These are phyloP conservation scores for Mechanitis mazaeus DNA, from an alignment of 2,888 invertebrate species.

Conservation along the genomic window DNA sequence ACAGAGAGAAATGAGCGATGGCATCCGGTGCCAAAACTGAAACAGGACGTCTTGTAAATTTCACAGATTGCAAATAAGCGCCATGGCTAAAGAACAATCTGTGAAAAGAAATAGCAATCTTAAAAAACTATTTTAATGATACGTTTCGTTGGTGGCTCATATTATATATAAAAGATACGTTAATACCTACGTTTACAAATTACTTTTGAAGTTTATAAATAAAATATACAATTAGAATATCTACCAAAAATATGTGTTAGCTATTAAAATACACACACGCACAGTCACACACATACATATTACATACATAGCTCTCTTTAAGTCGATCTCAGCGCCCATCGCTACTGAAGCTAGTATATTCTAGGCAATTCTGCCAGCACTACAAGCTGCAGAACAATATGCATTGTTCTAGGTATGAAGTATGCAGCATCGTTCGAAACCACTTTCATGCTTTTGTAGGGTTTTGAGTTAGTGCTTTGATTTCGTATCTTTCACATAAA, in stretches of 20 bases:
- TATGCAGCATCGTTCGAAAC: constrained; percentile 9
- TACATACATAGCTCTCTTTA: no score
- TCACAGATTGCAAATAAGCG: constrained; percentile 13
- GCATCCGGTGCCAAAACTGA: constrained; percentile 21
- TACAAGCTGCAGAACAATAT: constrained; percentile 21
- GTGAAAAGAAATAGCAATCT: neutral
- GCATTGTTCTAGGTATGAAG: constrained; percentile 21
- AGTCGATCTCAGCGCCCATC: neutral
- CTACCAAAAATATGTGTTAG: no score
- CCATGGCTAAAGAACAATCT: constrained; percentile 5
- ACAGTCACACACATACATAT: no score
- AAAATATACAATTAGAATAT: no score
- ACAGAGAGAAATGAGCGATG: constrained; percentile 24
- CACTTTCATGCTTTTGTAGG: constrained; percentile 9
- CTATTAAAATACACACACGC: no score
- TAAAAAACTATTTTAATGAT: neutral
- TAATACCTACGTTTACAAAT: no score
- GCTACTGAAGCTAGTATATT: constrained; percentile 14
- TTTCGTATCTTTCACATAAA: constrained; percentile 13
- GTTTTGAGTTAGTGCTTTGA: constrained; percentile 19
- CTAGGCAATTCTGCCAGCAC: constrained; percentile 11
- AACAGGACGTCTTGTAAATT: constrained; percentile 22
- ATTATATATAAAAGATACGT: no score
- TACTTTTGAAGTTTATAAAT: no score
- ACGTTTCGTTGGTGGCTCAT: neutral